Evolutionary conservation across 2,888 invertebrate species (phyloP), one percentile per base, ranked within the genome.

Genomic region (Carcina quercana): DNA sequence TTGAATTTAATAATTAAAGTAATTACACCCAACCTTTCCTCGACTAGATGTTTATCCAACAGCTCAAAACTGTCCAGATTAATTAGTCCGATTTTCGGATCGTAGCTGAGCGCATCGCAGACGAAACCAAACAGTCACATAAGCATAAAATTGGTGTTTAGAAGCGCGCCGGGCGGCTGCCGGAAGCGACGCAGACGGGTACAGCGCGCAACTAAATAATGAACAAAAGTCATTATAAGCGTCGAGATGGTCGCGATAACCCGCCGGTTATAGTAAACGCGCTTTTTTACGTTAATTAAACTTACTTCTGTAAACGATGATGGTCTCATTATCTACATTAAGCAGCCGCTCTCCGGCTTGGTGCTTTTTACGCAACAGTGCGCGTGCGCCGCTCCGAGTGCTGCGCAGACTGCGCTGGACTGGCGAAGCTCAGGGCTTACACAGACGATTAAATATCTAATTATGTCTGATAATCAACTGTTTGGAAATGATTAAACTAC

Each of bases 221-320:
- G 76, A 80, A 79, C 74, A 69, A 78, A 72, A 79, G 70, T 78
- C 66, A 78, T 82, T 74, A 78, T 76, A 73, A 70, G 68, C 60
- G 69, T 62, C 64, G 53, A 74, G 75, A 78, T 80, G 61, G 59
- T 40, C 33, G 56, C 60, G 80, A 80, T 80, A 79, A 75, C 59
- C 46, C 49, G 54, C 59, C 73, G 67, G 73, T 72, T 76, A 72
- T 63, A 72, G 67, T 80, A 80, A 80, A 79, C 76, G 80, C 58
- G 67, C 75, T 76, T 79, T 72, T 79, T 80, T 76, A 82, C 80
- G 74, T 80, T 83, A 82, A 83, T 83, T 82, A 83, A 82, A 78
- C 75, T 73, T 68, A 70, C 67, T 72, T 76, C 68, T 72, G 71
- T 79, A 80, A 80, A 80, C 73, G 71, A 70, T 72, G 70, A 73